Conservation (phyloP, 2,113 vertebrate genomes). For the mouse (Mus musculus) region GRCm39 chr2:179749501-179750000, state of each 20-base stretch:
- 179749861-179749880: accelerated
- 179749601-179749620: background rate
- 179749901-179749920: accelerated
- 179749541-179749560: background rate
- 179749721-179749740: background rate
- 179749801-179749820: background rate
- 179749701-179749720: too few relatives aligned
- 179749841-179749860: background rate
- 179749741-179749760: background rate
- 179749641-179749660: background rate
- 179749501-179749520: background rate
- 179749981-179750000: too few relatives aligned
- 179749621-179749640: background rate
- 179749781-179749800: accelerated
- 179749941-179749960: accelerated
- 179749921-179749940: background rate
- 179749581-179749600: background rate
- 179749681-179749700: background rate
- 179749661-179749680: background rate
- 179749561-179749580: background rate
- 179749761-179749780: accelerated
- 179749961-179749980: background rate
- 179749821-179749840: background rate
- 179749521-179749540: background rate
- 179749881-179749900: accelerated